Base-by-base conservation (phyloP, 2,888 invertebrate species). In the Seira sanloemensis region DNA sequence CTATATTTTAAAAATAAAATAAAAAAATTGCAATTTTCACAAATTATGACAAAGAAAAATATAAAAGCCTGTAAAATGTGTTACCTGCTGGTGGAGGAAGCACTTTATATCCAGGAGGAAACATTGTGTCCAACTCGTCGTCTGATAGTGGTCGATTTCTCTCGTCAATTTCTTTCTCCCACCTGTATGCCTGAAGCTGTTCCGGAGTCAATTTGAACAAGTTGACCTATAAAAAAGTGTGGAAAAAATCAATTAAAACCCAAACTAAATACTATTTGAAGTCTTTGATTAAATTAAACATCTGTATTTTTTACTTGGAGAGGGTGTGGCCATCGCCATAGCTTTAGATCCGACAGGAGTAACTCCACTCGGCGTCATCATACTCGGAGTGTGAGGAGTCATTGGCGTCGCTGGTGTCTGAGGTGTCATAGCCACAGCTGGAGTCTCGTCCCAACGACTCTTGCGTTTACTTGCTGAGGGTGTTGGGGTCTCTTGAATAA, bases 121-220 rank as follows among this genome's bases (percentile, higher is more conserved):
- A 98, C 94, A 99, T 95, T 87, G 97, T 93, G 91, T 99, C 99
- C 78, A 99, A 92, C 91, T 99, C 99, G 91, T 99, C 99, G 90
- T 99, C 99, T 0, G 97, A 95, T 90, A 98, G 94, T 0, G 98
- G 98, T 88, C 98, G 93, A 91, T 99, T 99, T 82, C 99, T 93
- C 91, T 99, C 99, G 90, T 99, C 99, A 84, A 99, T 98, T 92
- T 99, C 99, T 90, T 97, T 95, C 92, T 99, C 98, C 98, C 98
- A 98, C 26, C 98, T 95, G 91, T 97, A 98, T 0, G 98, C 98
- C 92, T 99, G 99, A 87, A 99, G 92, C 91, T 99, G 99, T 91
- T 99, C 99, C 0, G 99, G 99, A 0, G 99, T 99, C 99, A 99
- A n/a, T 99, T 16, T 98, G 96, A 86, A 98, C 96, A 86, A 98